Percentiles rank a stretch among this genome's conserved stretches.
phyloP scores from a whole-genome alignment of 2,113 vertebrate genomes.

The Amblyornis subalaris region DNA sequence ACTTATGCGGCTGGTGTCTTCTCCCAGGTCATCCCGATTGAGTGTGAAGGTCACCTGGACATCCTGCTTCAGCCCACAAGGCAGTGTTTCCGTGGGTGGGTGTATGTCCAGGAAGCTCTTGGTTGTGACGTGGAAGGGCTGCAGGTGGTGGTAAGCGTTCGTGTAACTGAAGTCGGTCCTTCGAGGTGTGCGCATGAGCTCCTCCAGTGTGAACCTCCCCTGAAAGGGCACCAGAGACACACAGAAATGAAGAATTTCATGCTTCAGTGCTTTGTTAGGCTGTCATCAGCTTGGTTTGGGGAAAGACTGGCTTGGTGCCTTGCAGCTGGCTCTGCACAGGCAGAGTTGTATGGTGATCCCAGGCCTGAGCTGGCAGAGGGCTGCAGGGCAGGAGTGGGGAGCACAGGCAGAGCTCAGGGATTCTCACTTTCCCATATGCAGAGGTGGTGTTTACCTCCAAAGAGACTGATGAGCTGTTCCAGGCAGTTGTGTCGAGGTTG shows the following conservation, averaged over 20 bases:
- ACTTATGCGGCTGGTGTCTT: slow-evolving; percentile 34
- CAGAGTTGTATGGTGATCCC: not conserved
- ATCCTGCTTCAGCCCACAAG: slow-evolving; percentile 41
- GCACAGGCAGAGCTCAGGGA: not conserved
- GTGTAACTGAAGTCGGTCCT: not conserved
- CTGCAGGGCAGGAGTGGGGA: not conserved
- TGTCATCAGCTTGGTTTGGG: not conserved
- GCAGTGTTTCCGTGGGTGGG: not conserved
- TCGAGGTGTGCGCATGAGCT: not conserved
- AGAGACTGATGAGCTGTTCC: slow-evolving; percentile 47
- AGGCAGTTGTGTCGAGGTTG: slow-evolving; percentile 46
- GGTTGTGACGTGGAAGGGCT: slow-evolving; percentile 53
- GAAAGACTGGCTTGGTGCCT: not conserved
- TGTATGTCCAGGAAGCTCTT: slow-evolving; percentile 59
- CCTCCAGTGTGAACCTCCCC: slow-evolving; percentile 57
- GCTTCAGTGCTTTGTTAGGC: not conserved
- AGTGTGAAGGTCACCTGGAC: slow-evolving; percentile 51
- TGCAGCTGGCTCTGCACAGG: not conserved
- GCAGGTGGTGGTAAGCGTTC: slow-evolving; percentile 23
- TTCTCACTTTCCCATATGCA: not conserved
- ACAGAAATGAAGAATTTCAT: not conserved
- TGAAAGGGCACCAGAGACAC: slow-evolving; percentile 8
- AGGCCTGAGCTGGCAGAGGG: not conserved
- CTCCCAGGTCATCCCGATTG: slow-evolving; percentile 8
- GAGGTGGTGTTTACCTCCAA: slow-evolving; percentile 47